Evolutionary conservation across 37 sponge, comb jelly and placozoan genomes (phyloP), one percentile per base, ranked within the genome.

Genomic region (Chondrilla cf. caribensis): DNA sequence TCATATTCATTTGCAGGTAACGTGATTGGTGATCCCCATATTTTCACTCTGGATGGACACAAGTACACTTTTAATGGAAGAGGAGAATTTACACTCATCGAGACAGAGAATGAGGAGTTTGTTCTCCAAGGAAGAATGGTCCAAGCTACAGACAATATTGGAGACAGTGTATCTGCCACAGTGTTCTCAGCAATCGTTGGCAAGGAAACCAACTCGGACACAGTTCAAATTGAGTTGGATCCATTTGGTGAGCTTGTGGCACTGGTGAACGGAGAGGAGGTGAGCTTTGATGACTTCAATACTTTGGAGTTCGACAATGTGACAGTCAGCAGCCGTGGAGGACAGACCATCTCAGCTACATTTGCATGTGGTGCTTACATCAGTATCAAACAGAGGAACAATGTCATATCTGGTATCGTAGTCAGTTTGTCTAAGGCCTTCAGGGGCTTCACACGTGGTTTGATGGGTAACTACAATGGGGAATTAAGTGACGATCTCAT

Each of bases 61-160:
- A 83, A 72, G 54, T 90, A 90, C 84, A 86, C 90, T 19, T 90
- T 90, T 66, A 90, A 90, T 83, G 90, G 90, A 6, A 83, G 80
- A 42, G 90, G 90, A 80, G 90, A 90, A 73, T 90, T 86, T 40
- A 62, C 71, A 1, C 81, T 90, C 0, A 83, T 90, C 39, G 86
- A 90, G 51, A 82, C 83, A 43, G 2, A 1, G 7, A 66, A 83
- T 60, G 54, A 83, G 17, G 43, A 31, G 29, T 90, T 90, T 83
- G 82, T 86, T 17, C 75, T 90, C 2, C 90, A 90, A 68, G 90
- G 86, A 25, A 70, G 90, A 39, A 90, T 90, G 90, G 72, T 47
- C 21, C 43, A 83, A 26, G 77, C 81, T 31, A 18, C 38, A 9
- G 72, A 75, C 26, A 41, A 29, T 29, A 43, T 58, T 54, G 80